Evolutionary conservation across 2,113 vertebrate species (phyloP).

Genomic region (Willisornis vidua): DNA sequence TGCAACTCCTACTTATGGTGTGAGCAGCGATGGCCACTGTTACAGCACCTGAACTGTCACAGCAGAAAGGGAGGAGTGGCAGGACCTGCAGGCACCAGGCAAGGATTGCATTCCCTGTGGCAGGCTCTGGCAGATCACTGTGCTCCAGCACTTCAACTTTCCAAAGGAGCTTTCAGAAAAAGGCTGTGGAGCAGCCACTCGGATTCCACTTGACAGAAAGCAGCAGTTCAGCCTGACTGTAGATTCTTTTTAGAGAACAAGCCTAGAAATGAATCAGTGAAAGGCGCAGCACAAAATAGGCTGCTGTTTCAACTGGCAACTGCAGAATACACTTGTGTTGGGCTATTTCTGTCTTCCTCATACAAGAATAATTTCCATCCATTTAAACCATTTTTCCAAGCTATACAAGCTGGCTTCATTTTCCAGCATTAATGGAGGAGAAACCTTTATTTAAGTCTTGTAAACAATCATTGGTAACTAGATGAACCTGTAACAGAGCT

Average conservation of each 20-base stretch:
- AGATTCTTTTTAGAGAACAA: conserved; percentile 22
- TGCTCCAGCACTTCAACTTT: conserved; percentile 29
- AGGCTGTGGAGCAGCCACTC: neutral
- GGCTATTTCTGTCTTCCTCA: conserved; percentile 37
- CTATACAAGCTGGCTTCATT: conserved; percentile 4
- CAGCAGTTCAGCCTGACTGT: conserved; percentile 35
- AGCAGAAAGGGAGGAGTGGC: neutral
- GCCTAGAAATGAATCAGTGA: conserved; percentile 21
- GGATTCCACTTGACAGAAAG: conserved; percentile 36
- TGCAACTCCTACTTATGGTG: neutral
- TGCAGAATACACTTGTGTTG: neutral
- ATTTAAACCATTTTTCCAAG: conserved; percentile 27
- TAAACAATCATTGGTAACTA: neutral
- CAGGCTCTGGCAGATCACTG: neutral
- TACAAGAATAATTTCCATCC: conserved; percentile 13
- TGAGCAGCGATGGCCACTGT: accelerated
- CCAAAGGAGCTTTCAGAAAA: conserved; percentile 21
- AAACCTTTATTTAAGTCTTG: neutral
- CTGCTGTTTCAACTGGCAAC: conserved; percentile 40
- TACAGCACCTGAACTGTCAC: neutral
- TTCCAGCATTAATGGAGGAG: neutral
- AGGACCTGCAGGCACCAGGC: neutral
- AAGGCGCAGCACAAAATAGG: conserved; percentile 12
- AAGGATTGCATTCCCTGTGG: neutral
- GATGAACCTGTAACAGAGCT: neutral